Conservation (phyloP, 1,140 invertebrate genomes). For the Phymorhynchus buccinoides region DNA sequence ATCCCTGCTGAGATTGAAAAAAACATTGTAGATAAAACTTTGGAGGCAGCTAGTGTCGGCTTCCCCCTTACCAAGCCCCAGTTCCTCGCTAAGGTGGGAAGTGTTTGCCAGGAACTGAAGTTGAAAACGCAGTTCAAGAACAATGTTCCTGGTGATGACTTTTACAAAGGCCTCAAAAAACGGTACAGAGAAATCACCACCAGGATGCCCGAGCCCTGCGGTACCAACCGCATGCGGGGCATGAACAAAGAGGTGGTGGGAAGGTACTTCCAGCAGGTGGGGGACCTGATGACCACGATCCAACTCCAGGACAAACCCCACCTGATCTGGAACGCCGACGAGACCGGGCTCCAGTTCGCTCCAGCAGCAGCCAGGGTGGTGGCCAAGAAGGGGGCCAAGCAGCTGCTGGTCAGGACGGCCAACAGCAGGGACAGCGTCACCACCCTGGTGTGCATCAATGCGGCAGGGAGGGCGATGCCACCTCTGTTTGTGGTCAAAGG, state of each 20-base stretch:
- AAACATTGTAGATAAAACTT: conserved; percentile 8
- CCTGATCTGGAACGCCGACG: conserved; percentile 53
- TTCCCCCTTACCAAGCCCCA: conserved; percentile 21
- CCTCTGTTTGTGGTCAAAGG: conserved; percentile 50
- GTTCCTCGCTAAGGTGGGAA: conserved; percentile 19
- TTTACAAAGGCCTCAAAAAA: conserved; percentile 6
- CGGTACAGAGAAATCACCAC: conserved; percentile 2
- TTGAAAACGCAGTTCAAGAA: conserved; percentile 21
- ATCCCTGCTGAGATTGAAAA: conserved; percentile 28
- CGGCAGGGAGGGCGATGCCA: conserved; percentile 37
- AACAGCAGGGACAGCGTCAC: conserved; percentile 44
- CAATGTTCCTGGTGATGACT: conserved; percentile 17
- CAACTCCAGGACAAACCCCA: conserved; percentile 23
- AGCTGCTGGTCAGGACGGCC: conserved; percentile 38
- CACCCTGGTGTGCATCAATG: conserved; percentile 49
- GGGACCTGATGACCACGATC: conserved; percentile 25
- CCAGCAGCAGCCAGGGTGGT: conserved; percentile 45
- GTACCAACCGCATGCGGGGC: background rate
- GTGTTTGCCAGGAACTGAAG: background rate
- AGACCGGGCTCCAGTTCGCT: conserved; percentile 47
- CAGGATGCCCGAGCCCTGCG: background rate
- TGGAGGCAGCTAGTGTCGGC: background rate
- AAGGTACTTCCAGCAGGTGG: conserved; percentile 31
- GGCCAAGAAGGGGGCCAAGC: conserved; percentile 24
- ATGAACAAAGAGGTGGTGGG: conserved; percentile 31